A percentile compares a stretch with the other conserved stretches of the same genome.
phyloP scores from a whole-genome alignment of 2,797 vertebrate genomes.

The Taeniopygia guttata region DNA sequence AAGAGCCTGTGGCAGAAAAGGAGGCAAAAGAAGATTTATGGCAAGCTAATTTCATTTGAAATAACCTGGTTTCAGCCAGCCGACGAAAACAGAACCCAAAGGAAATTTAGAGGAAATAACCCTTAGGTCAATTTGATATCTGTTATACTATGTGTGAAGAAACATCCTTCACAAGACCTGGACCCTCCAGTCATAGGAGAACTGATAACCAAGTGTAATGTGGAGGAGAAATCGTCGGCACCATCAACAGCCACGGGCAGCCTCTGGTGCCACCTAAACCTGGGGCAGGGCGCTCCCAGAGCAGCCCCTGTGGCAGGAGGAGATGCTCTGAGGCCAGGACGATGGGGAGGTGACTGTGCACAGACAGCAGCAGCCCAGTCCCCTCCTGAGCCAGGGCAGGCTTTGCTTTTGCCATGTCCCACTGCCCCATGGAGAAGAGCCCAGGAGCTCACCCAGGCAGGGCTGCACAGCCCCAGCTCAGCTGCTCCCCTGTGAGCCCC shows the following conservation, averaged over 20 bases:
- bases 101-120: conserved; percentile 59
- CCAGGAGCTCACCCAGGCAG: fast-evolving
- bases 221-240: not conserved
- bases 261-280: not conserved
- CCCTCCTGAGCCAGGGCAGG: fast-evolving
- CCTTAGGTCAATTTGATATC: conserved; percentile 51
- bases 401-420: too few species aligned
- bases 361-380: not conserved
- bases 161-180: conserved; percentile 14
- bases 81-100: conserved; percentile 43
- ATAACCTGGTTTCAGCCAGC: conserved; percentile 45
- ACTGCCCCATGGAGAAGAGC: not conserved
- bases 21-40: conserved; percentile 44
- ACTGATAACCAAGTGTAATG: not conserved
- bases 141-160: conserved; percentile 23
- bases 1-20: conserved; percentile 34
- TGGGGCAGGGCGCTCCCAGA: fast-evolving
- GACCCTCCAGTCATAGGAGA: not conserved
- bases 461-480: not conserved
- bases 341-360: fast-evolving
- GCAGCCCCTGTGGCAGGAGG: not conserved
- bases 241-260: fast-evolving
- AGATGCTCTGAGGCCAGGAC: fast-evolving
- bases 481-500: fast-evolving
- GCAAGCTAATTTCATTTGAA: conserved; percentile 48